Evolutionary conservation across 2,888 invertebrate species (phyloP).

Genomic region (Parnassius smintheus): DNA sequence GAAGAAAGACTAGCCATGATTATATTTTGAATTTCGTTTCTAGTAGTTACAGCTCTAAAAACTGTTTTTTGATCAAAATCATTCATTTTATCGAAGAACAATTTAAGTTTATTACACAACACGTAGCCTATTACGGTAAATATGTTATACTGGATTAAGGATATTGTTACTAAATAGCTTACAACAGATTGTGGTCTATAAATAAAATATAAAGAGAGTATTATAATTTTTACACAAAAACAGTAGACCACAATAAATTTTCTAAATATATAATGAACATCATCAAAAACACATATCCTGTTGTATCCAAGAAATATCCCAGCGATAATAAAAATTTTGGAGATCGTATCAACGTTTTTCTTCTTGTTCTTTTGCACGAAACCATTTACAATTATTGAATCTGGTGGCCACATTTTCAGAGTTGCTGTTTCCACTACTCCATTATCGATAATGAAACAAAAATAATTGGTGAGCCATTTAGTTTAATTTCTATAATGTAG

Average conservation of each 20-base stretch:
- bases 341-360: not conserved
- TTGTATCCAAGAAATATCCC: slow-evolving; percentile 4
- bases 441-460: too few species aligned
- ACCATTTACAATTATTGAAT: not conserved
- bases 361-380: not conserved
- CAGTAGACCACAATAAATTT: not conserved
- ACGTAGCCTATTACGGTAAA: not conserved
- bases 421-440: too few species aligned
- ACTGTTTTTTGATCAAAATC: not conserved
- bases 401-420: not conserved
- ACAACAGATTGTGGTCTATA: not conserved
- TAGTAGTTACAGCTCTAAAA: not conserved
- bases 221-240: not conserved
- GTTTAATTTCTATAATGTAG: not conserved
- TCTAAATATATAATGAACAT: not conserved
- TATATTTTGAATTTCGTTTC: not conserved
- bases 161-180: not conserved
- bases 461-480: too few species aligned
- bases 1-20: not conserved
- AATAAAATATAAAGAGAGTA: not conserved
- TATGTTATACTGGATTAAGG: not conserved
- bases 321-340: slow-evolving; percentile 3
- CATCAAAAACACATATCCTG: slow-evolving; percentile 1
- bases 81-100: slow-evolving; percentile 9
- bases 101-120: not conserved